Evolutionary conservation across 1,140 invertebrate species (phyloP), one percentile per base, ranked within the genome.

Genomic region (Subanguina moxae): DNA sequence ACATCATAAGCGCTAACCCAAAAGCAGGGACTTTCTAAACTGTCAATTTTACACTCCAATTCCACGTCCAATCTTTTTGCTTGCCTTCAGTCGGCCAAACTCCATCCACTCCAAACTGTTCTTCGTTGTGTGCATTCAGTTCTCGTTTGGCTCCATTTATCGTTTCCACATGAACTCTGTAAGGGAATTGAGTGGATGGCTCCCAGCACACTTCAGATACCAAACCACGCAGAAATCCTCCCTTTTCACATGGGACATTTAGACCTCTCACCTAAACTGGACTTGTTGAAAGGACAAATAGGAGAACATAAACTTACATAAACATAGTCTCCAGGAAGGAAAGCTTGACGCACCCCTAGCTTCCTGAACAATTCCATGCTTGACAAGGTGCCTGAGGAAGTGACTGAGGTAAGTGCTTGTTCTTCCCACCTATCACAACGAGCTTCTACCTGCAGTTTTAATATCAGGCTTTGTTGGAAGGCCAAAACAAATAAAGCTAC

Each of bases 341-440:
- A 52, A 52, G 48, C 48, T 52, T 52, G 48, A 3, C 48, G 3
- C n/a, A 52, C 48, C 23, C 48, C 48, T 15, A 52, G 17, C 23
- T 52, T 52, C 23, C 17, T 52, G 48, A 21, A 52, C 23, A 52
- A 15, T 15, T 52, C 48, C 8, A 15, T 15, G 15, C 48, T 52
- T 5, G 48, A 52, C 3, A 52, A 8, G 1, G 48, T 25, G 23
- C 48, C 48, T 52, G 48, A 21, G 15, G 48, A 15, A 52, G n/a
- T 25, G 3, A 25, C n/a, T 7, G 48, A 52, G 17, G 48, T 52
- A 8, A 52, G 48, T 25, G n/a, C 48, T 52, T 52, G 48, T 15
- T 52, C 48, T 15, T 52, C n/a, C 48, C 48, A 52, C n/a, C 48
- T 19, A 15, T 52, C 48, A 52, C 48, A 52, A 52, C 48, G 48